Evolutionary conservation across 2,797 vertebrate genomes (phyloP), one percentile per base, ranked within the genome.

Genomic region (Sorex maritimensis): DNA sequence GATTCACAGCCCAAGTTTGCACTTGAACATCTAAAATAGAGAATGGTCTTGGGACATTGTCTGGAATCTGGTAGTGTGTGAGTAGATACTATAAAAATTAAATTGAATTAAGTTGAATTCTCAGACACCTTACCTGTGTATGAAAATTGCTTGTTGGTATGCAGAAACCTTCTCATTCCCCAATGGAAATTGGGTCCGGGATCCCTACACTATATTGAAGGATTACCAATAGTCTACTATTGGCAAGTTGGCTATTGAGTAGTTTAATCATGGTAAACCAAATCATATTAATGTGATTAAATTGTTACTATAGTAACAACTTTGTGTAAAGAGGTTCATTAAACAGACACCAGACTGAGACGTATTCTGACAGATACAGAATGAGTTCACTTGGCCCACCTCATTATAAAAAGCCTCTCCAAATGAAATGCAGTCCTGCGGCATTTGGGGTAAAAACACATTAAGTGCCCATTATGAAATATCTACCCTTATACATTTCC

Each of bases 361-460:
- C 63, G 17, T 41, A 74, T 44, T 68, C 84, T 92, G 34, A 89
- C 15, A 38, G 52, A 58, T 19, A 61, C 5, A 15, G 28, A 9
- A 17, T 88, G n/a, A 84, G 73, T 88, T 71, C 9, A 49, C 55
- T 34, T 80, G 55, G 13, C 69, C 58, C 7, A 17, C 49, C 19
- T 82, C 24, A 30, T 41, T 80, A 83, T 79, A 15, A n/a, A 67
- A 44, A 89, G 21, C 44, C 6, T 93, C 34, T 77, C 15, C 26
- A 75, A 92, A 13, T 80, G 11, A 83, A 80, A 67, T 13, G 0
- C n/a, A 75, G n/a, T 44, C 81, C 74, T 38, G 49, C 83, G 52
- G 13, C 10, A 41, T 91, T 93, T 74, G 38, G 46, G 12, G 24
- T 74, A 74, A 75, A 88, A 71, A 9, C 89, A 55, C 79, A 52